phyloP scores from a whole-genome alignment of 2,888 invertebrate species.

The Vesta saturnalis region DNA sequence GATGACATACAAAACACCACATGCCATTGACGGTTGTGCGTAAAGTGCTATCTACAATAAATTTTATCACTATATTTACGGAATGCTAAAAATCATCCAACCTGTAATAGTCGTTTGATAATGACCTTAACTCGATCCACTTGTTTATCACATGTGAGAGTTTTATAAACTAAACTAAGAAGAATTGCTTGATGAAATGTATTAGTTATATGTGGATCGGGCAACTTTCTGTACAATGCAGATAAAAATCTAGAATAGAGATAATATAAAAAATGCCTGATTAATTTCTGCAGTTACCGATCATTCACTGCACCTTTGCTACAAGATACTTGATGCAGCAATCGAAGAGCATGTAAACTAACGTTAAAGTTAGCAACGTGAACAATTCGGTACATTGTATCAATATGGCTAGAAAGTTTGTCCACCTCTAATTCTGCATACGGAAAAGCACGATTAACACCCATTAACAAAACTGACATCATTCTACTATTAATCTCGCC shows the following conservation, averaged over 20 bases:
- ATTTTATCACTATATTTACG: background rate
- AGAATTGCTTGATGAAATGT: slow-evolving; percentile 81
- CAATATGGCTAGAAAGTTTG: slow-evolving; percentile 71
- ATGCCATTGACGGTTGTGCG: slow-evolving; percentile 79
- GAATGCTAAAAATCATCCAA: slow-evolving; percentile 50
- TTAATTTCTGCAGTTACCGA: slow-evolving; percentile 62
- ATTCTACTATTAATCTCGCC: slow-evolving; percentile 85
- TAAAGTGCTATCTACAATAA: slow-evolving; percentile 70
- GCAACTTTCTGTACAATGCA: slow-evolving; percentile 87
- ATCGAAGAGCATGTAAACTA: slow-evolving; percentile 66
- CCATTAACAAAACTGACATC: slow-evolving; percentile 84
- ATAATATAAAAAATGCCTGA: background rate
- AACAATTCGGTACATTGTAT: slow-evolving; percentile 83
- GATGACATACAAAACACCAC: slow-evolving; percentile 83
- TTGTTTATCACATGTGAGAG: slow-evolving; percentile 82
- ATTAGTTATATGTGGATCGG: slow-evolving; percentile 76
- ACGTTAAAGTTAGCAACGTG: slow-evolving; percentile 82
- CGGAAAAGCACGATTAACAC: slow-evolving; percentile 86
- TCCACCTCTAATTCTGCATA: slow-evolving; percentile 75
- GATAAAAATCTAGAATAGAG: slow-evolving; percentile 76
- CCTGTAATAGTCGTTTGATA: slow-evolving; percentile 83
- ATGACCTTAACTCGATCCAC: slow-evolving; percentile 80
- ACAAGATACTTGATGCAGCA: slow-evolving; percentile 73
- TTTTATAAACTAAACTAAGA: slow-evolving; percentile 87
- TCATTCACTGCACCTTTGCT: slow-evolving; percentile 65